These are phyloP conservation scores for Panopea generosa DNA, from an alignment of 2,888 invertebrate genomes.

Conservation along the genomic window DNA sequence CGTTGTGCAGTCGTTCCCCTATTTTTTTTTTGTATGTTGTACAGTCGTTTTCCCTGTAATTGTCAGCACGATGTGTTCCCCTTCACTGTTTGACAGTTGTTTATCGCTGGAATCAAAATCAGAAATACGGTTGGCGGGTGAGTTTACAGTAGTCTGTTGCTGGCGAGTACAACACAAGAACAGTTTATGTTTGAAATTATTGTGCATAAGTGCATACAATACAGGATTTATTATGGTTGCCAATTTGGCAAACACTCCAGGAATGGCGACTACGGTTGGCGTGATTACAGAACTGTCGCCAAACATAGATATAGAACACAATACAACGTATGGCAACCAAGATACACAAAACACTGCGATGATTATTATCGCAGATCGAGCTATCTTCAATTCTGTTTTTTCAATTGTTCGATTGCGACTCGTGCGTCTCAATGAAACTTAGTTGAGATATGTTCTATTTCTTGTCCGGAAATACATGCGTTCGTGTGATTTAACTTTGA, in stretches of 20 bases:
- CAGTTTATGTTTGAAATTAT: slow-evolving; percentile 27
- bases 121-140: no score
- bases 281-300: slow-evolving; percentile 31
- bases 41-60: no score
- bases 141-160: no score
- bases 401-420: slow-evolving; percentile 23
- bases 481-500: slow-evolving; percentile 34
- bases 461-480: slow-evolving; percentile 21
- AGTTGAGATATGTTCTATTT: slow-evolving; percentile 8
- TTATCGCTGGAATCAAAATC: no score
- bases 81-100: no score
- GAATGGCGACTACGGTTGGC: slow-evolving; percentile 24
- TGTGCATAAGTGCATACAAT: slow-evolving; percentile 32
- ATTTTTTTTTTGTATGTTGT: no score
- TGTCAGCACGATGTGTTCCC: no score
- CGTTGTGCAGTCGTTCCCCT: no score
- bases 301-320: slow-evolving; percentile 27
- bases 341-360: slow-evolving; percentile 36
- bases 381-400: slow-evolving; percentile 32
- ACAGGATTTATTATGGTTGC: slow-evolving; percentile 41
- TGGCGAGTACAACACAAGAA: no score
- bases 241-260: slow-evolving; percentile 40
- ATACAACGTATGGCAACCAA: slow-evolving; percentile 41
- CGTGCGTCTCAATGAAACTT: slow-evolving; percentile 26
- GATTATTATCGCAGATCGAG: slow-evolving; percentile 12